Percentiles rank a stretch among this genome's conserved stretches.
Conservation (phyloP, 2,888 invertebrate species). For the Asteroscopus sphinx region DNA sequence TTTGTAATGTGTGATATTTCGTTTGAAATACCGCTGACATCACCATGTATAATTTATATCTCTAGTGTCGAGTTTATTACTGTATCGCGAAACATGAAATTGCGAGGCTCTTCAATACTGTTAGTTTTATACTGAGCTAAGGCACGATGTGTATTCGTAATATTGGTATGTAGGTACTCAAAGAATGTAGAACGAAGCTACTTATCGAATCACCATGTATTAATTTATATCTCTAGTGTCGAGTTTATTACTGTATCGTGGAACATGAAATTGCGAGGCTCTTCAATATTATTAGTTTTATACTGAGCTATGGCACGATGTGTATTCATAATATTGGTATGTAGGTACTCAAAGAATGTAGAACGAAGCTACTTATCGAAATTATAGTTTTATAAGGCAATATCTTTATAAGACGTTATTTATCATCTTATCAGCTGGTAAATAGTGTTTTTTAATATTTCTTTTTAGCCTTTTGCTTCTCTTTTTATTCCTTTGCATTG, state of each 20-base stretch:
- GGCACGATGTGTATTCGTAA: background rate
- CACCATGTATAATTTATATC: constrained; percentile 23
- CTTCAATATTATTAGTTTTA: constrained; percentile 7
- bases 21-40: constrained; percentile 15
- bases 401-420: too few relatives aligned
- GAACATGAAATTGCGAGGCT: constrained; percentile 7
- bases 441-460: too few relatives aligned
- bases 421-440: too few relatives aligned
- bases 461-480: too few relatives aligned
- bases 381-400: too few relatives aligned
- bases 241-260: constrained; percentile 18
- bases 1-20: background rate
- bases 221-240: constrained; percentile 17
- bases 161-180: too few relatives aligned
- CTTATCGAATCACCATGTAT: constrained; percentile 18
- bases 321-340: too few relatives aligned
- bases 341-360: too few relatives aligned
- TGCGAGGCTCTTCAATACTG: constrained; percentile 6
- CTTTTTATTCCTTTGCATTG: too few relatives aligned
- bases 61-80: constrained; percentile 20
- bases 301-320: background rate
- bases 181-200: too few relatives aligned
- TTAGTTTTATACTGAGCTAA: background rate
- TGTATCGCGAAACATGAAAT: constrained; percentile 5
- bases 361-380: too few relatives aligned